Percentiles rank a stretch among this genome's conserved stretches.
Evolutionary conservation across 2,797 vertebrate genomes (phyloP).

Genomic region (Thripadectes ignobilis): DNA sequence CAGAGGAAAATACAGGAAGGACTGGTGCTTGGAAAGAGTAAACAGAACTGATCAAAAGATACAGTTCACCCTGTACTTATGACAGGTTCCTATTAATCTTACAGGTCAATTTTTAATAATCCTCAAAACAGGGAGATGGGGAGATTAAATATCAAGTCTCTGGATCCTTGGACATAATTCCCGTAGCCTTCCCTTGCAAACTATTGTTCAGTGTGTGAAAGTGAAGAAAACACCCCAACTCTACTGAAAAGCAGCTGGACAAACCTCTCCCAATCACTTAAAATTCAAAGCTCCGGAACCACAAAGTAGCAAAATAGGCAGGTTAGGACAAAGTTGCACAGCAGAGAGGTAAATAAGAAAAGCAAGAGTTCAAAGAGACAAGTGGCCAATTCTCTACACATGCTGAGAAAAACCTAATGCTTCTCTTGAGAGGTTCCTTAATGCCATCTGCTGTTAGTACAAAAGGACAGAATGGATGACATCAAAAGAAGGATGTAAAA

Average conservation of each 20-base stretch:
- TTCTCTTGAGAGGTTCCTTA: background rate
- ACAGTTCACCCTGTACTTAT: background rate
- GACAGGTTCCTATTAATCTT: background rate
- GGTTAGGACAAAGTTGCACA: background rate
- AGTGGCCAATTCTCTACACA: background rate
- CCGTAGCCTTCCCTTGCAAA: background rate
- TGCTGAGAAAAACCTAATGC: background rate
- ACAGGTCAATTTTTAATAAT: background rate
- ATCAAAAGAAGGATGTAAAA: background rate
- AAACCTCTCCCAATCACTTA: background rate
- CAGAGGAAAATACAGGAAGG: background rate
- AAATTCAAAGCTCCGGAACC: background rate
- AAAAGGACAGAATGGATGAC: background rate
- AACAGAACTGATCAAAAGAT: background rate
- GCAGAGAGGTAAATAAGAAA: background rate
- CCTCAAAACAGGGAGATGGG: background rate
- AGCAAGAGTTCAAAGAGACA: background rate
- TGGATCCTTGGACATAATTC: background rate
- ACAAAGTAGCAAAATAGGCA: background rate
- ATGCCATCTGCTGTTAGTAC: background rate
- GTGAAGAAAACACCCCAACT: background rate
- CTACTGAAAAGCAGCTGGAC: background rate
- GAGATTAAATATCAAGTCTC: background rate
- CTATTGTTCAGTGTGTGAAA: background rate
- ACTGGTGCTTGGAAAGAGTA: background rate